These are phyloP conservation scores for Saiga tatarica DNA, from an alignment of 2,113 vertebrate genomes.

Conservation along the genomic window DNA sequence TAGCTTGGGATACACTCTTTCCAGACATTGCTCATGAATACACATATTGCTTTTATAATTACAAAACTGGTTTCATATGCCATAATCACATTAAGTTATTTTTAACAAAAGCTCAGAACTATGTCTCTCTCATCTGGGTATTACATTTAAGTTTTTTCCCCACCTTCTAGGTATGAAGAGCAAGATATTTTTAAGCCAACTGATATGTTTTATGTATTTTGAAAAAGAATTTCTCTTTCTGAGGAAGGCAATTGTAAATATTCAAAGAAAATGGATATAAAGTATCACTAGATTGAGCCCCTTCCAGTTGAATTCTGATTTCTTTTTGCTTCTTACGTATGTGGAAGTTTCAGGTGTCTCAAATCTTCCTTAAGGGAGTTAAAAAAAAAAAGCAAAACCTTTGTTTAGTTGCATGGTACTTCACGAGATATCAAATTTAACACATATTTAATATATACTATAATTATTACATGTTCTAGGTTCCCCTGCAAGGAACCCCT, in stretches of 20 bases:
- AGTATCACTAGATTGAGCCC: background rate
- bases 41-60: background rate
- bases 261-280: background rate
- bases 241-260: slow-evolving; percentile 1
- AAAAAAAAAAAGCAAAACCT: background rate
- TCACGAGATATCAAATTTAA: background rate
- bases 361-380: background rate
- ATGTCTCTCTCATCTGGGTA: background rate
- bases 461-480: background rate
- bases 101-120: background rate
- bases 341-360: background rate
- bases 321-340: background rate
- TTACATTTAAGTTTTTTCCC: background rate
- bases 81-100: background rate
- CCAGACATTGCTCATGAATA: background rate
- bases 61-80: background rate
- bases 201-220: background rate
- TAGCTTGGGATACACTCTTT: background rate
- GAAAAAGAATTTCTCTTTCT: background rate
- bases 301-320: background rate
- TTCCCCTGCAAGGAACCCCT: background rate
- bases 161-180: background rate
- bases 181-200: background rate
- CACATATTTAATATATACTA: background rate
- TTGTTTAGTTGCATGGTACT: background rate